These are phyloP conservation scores for Rhinogobio ventralis DNA, from an alignment of 2,797 vertebrate species.

Conservation along the genomic window DNA sequence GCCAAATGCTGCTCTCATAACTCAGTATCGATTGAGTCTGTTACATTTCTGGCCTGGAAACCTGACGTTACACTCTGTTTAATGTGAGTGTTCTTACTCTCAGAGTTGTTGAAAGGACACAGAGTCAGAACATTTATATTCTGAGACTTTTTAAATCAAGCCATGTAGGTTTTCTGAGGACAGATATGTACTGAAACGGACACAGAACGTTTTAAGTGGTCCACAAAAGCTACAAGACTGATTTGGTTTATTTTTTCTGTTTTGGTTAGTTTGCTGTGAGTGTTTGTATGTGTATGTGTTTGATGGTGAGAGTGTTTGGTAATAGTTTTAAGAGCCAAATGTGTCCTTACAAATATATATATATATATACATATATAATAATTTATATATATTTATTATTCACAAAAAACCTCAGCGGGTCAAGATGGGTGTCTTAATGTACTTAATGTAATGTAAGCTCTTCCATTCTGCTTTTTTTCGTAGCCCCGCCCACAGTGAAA, in stretches of 20 bases:
- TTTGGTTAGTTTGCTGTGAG: neutral
- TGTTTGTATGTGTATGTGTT: conserved; percentile 3
- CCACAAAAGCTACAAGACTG: neutral
- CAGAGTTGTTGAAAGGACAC: conserved; percentile 2
- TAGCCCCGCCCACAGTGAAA: neutral
- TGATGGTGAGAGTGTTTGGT: conserved; percentile 2
- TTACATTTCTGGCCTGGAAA: conserved; percentile 23
- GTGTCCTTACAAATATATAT: neutral
- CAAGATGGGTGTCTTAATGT: neutral
- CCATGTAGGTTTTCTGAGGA: neutral
- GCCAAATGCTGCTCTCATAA: conserved; percentile 31
- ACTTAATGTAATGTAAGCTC: neutral
- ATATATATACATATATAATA: no score
- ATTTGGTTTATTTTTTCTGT: neutral
- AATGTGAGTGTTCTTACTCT: neutral
- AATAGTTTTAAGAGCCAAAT: conserved; percentile 11
- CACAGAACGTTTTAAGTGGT: neutral
- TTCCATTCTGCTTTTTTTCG: neutral
- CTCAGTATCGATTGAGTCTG: neutral
- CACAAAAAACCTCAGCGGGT: neutral
- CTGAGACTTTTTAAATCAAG: conserved; percentile 11
- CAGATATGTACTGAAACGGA: neutral
- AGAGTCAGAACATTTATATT: neutral
- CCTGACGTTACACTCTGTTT: neutral
- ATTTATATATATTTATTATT: no score